phyloP scores from a whole-genome alignment of 2,113 vertebrate genomes.

The Physeter macrocephalus region DNA sequence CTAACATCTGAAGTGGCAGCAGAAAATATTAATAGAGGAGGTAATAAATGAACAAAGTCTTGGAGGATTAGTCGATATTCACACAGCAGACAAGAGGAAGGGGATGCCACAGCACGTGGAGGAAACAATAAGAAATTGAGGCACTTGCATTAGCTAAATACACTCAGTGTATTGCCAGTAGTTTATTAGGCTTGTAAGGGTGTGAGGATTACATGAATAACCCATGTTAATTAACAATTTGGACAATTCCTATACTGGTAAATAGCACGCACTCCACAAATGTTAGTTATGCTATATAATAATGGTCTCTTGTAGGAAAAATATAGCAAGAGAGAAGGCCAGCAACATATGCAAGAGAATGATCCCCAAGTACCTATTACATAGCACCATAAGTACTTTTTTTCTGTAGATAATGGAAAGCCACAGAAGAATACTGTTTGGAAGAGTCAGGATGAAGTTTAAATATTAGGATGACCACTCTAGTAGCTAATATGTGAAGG shows the following conservation, averaged over 20 bases:
- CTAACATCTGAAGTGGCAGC: not conserved
- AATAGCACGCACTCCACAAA: not conserved
- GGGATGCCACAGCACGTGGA: accelerated
- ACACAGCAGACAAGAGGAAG: not conserved
- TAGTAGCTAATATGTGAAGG: not conserved
- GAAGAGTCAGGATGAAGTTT: not conserved
- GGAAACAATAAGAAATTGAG: not conserved
- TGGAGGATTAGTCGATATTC: not conserved
- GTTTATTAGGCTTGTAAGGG: not conserved
- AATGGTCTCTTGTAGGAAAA: not conserved
- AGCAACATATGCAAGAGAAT: not conserved
- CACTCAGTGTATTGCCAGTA: not conserved
- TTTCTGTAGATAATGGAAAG: not conserved
- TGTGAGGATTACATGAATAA: not conserved
- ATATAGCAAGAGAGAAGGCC: not conserved
- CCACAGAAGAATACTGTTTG: not conserved
- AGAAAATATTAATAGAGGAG: not conserved
- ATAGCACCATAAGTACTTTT: not conserved
- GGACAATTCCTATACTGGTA: not conserved
- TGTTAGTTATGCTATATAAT: not conserved
- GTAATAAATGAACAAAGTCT: not conserved
- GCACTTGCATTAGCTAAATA: not conserved
- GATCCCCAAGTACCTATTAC: not conserved
- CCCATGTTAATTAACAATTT: not conserved
- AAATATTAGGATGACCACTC: not conserved